Evolutionary conservation across 2,888 invertebrate species (phyloP), one percentile per base, ranked within the genome.

Genomic region (Cheilosia soror): DNA sequence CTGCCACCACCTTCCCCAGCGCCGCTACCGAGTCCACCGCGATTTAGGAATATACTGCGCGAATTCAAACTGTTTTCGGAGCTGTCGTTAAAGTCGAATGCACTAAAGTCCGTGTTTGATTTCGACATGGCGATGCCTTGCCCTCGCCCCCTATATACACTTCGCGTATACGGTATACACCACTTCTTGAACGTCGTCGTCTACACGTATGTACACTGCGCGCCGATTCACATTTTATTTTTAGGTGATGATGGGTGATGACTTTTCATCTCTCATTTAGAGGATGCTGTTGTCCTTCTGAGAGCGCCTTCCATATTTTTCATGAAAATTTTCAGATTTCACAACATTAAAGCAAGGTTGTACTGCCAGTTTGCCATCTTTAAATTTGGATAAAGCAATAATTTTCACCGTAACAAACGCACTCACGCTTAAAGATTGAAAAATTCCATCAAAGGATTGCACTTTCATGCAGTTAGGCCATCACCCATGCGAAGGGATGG

Each of bases 1-100:
- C 80, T 87, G 53, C 85, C 83, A 73, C 87, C 72, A 71, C 79
- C 79, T 15, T 68, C 86, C 25, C 83, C 88, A 49, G 49, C 71
- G 27, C 77, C 83, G 60, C 65, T 65, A 33, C 80, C 88, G 11
- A 89, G 88, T 2, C 89, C 89, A 29, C 89, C 89, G 58, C 92
- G 91, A 88, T 90, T 91, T 29, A 92, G 89, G 72, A 91, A 92
- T 37, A 90, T 90, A 68, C 90, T 89, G 65, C 92, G 91, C 80
- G 92, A 90, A 87, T 89, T 88, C 81, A 90, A 89, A 88, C 91
- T 91, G 87, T 90, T 92, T 88, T 92, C 91, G 79, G 92, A 92
- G 87, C 89, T 91, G 72, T 92, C 92, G 88, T 92, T 92, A 81
- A 92, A 92, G 88, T 92, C 92, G 89, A 91, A 92, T 80, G 92